Evolutionary conservation across 2,113 vertebrate genomes (phyloP), one percentile per base, ranked within the genome.

Genomic region (Amblyornis subalaris): DNA sequence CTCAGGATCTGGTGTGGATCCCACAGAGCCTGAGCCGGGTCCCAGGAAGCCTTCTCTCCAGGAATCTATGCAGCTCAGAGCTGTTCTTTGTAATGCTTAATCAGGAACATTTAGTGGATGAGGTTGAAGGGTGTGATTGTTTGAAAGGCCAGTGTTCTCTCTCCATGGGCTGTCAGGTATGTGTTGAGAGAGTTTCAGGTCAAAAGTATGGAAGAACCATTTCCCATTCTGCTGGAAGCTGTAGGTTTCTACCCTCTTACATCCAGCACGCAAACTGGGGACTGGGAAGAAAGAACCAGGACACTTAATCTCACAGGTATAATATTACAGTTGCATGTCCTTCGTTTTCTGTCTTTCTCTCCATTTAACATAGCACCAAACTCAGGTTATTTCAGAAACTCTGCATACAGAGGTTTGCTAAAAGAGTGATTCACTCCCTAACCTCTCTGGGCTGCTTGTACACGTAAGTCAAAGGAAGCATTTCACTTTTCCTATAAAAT

Each of bases 41-140:
- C 40, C 8, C 12, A 62, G 4, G 33, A 73, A 77, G 48, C 36
- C 14, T 16, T 2, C 0, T 42, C 29, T 77, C 21, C 17, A 57
- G 40, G 55, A 89, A 18, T 6, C 1, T 0, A 6, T 51, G 69
- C 13, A 67, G 44, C 35, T 69, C 19, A 48, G 62, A 79, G 48
- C 33, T 85, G 21, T 18, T 89, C 16, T 85, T 73, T 66, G 13
- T 58, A 72, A 26, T 2, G 2, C 14, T 64, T 76, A 35, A 51
- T 74, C 16, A 16, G 1, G 5, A 81, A 53, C 0, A 0, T 50
- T 50, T 45, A 61, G 9, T 1, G 0, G 58, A 7, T 81, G 44
- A 77, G 38, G 24, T 19, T 55, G 60, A 76, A 58, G 38, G 54
- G 9, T 70, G 45, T 61, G 31, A 20, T 23, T 44, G 17, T 61